Evolutionary conservation across 2,888 invertebrate genomes (phyloP).

Genomic region (Trachelus tabidus): DNA sequence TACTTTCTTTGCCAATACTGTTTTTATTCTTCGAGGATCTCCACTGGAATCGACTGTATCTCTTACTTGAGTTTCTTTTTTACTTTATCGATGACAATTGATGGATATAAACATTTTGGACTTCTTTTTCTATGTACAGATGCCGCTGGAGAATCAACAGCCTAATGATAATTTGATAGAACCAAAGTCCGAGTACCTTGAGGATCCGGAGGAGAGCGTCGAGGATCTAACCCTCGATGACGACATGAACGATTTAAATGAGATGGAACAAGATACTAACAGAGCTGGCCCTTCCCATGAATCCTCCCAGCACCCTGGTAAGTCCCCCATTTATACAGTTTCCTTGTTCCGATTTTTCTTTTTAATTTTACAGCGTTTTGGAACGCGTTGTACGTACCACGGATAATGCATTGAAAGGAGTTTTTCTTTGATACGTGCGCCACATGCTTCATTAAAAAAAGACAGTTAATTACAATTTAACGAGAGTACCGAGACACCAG

Average conservation of each 20-base stretch:
- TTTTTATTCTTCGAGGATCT: not conserved
- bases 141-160: constrained; percentile 69
- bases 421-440: not conserved
- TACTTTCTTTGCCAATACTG: not conserved
- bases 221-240: constrained; percentile 88
- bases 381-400: not conserved
- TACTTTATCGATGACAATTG: not conserved
- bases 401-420: not conserved
- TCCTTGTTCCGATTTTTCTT: constrained; percentile 2
- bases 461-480: not conserved
- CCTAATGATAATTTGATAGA: constrained; percentile 71
- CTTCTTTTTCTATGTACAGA: constrained; percentile 33
- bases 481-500: not conserved
- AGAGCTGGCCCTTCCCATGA: constrained; percentile 74
- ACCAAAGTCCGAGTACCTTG: constrained; percentile 81
- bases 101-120: not conserved
- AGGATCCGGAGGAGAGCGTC: constrained; percentile 79
- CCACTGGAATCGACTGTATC: not conserved
- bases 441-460: not conserved
- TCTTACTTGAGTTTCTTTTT: not conserved
- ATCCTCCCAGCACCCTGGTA: constrained; percentile 75
- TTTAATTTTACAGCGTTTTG: not conserved
- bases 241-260: constrained; percentile 75
- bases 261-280: constrained; percentile 77
- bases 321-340: constrained; percentile 48